Conservation (phyloP, 1,140 invertebrate species). For the Zaprionus ghesquierei region DNA sequence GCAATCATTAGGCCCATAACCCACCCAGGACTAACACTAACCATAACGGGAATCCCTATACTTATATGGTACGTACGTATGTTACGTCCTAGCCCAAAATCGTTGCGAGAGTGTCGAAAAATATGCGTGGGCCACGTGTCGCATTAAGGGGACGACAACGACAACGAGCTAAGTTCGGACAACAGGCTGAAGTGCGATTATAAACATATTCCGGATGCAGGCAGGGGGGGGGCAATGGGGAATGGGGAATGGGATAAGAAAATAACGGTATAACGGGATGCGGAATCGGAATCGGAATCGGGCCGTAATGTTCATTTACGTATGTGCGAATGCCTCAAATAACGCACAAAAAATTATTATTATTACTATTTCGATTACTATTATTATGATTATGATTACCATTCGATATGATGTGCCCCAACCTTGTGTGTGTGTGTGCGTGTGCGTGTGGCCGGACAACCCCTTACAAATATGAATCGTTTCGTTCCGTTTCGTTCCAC, state of each 20-base stretch:
- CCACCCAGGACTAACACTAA: conserved; percentile 29
- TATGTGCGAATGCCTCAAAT: conserved; percentile 70
- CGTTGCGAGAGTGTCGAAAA: conserved; percentile 45
- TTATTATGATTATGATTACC: conserved; percentile 81
- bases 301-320: conserved; percentile 66
- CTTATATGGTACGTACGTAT: conserved; percentile 6
- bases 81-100: conserved; percentile 22
- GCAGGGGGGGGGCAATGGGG: not conserved
- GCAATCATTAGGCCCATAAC: conserved; percentile 65
- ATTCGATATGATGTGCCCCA: conserved; percentile 59
- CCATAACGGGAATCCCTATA: conserved; percentile 1
- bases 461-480: conserved; percentile 72
- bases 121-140: conserved; percentile 73
- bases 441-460: conserved; percentile 26
- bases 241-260: not conserved
- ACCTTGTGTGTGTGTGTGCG: not conserved
- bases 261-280: too few species aligned
- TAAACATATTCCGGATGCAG: conserved; percentile 60
- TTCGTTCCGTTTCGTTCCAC: conserved; percentile 27
- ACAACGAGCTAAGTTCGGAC: conserved; percentile 30
- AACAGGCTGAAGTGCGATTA: conserved; percentile 68
- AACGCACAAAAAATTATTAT: conserved; percentile 74
- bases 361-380: conserved; percentile 67
- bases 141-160: conserved; percentile 49
- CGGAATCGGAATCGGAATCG: not conserved